Base-by-base conservation (phyloP, 2,888 invertebrate species). In the Horisme vitalbata region DNA sequence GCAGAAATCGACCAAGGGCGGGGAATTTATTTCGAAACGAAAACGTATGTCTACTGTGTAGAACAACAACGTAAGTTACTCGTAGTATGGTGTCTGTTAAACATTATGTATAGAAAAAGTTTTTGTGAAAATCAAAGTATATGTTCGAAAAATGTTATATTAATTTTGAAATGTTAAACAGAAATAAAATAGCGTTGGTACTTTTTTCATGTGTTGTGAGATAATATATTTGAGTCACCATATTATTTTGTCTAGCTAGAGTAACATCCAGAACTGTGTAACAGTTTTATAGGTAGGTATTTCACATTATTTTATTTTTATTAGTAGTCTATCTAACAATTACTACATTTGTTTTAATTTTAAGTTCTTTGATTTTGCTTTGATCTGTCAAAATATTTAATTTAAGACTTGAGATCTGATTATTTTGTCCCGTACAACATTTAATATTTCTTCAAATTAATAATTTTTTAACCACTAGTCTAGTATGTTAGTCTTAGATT, bases 31-130 rank as follows among this genome's bases (percentile, higher is more conserved):
- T 88, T 88, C 86, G 87, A 87, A 89, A 85, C 84, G 83, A 84
- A 79, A 75, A 77, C 74, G 79, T 85, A 83, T 88, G 84, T 88
- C 89, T 89, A 89, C 89, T 88, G 84, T 89, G 88, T 89, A 89
- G 88, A 83, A 85, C 85, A 77, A 83, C 81, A 80, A 71, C 79
- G 65, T 84, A 83, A 72, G 72, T 62, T 72, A 79, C 47, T 48
- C 41, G 38, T 44, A 80, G 75, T 75, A 59, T 68, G 78, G 78
- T 79, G 79, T 75, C 75, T 76, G 70, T 68, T 61, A 70, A 65
- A 65, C 67, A 51, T 30, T 4, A 9, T 5, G 14, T 15, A 26
- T 18, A 3, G 36, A 23, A 27, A n/a, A n/a, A n/a, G n/a, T n/a
- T 33, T 23, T 28, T 33, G 14, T 21, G 27, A 24, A 23, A 31